Evolutionary conservation across 2,797 vertebrate species (phyloP).

Genomic region (Propithecus deckenii): DNA sequence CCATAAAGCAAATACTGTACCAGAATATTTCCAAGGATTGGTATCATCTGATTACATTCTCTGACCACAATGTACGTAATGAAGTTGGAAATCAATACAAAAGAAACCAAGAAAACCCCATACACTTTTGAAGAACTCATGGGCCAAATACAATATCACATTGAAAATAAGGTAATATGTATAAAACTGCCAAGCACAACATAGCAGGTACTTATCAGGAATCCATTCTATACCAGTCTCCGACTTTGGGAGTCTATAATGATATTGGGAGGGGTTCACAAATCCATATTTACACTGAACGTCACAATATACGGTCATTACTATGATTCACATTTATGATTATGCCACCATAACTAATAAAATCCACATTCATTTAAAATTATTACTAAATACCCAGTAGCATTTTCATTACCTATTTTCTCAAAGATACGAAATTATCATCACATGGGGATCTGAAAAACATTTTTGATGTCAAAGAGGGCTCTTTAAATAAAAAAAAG

Average conservation of each 20-base stretch:
- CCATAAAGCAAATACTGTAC: not conserved
- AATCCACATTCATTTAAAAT: slow-evolving; percentile 22
- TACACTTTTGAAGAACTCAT: not conserved
- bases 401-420: not conserved
- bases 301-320: not conserved
- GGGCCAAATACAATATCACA: not conserved
- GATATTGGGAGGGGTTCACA: not conserved
- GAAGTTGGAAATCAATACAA: not conserved
- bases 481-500: not conserved
- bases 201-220: not conserved
- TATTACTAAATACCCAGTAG: not conserved
- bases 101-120: not conserved
- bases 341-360: not conserved
- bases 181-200: not conserved
- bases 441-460: not conserved
- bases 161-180: not conserved
- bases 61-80: not conserved
- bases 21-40: not conserved
- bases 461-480: not conserved
- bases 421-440: not conserved
- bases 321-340: not conserved
- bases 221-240: not conserved
- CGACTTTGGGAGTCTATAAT: not conserved
- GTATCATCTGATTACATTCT: not conserved
- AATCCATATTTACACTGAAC: not conserved